Evolutionary conservation across 2,113 vertebrate species (phyloP).

Genomic region (Syrrhaptes paradoxus): DNA sequence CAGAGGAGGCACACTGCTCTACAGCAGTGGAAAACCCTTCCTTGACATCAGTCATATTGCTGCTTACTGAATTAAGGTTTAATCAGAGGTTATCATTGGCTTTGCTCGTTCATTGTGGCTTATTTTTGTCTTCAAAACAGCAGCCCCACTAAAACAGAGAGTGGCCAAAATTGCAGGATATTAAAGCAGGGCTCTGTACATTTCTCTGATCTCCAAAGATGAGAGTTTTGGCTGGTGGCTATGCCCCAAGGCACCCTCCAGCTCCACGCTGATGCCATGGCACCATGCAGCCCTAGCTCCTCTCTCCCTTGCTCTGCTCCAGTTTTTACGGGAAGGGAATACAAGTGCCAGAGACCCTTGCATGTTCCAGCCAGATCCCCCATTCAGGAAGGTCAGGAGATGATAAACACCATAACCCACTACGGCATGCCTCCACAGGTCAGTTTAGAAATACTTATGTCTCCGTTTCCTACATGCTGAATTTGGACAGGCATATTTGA

Average conservation of each 20-base stretch:
- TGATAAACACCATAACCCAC: not conserved
- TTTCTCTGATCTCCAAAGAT: not conserved
- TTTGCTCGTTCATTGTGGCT: not conserved
- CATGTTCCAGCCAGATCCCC: not conserved
- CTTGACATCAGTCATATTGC: not conserved
- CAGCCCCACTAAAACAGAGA: not conserved
- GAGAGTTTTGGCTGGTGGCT: not conserved
- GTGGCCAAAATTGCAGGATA: not conserved
- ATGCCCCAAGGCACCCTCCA: not conserved
- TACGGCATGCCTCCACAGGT: not conserved
- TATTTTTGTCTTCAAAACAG: not conserved
- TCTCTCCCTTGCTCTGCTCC: not conserved
- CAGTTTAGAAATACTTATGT: not conserved
- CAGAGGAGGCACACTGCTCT: not conserved
- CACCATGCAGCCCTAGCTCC: not conserved
- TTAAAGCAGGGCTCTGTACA: not conserved
- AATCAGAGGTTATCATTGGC: not conserved
- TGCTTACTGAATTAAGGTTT: not conserved
- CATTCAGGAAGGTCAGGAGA: not conserved
- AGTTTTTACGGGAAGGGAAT: not conserved
- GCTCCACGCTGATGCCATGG: not conserved
- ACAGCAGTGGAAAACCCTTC: not conserved
- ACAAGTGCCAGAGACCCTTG: not conserved
- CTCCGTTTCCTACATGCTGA: rapidly evolving
- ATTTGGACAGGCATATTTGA: not conserved